Evolutionary conservation across 2,797 vertebrate genomes (phyloP), one percentile per base, ranked within the genome.

Genomic region (Chlorospingus flavigularis): DNA sequence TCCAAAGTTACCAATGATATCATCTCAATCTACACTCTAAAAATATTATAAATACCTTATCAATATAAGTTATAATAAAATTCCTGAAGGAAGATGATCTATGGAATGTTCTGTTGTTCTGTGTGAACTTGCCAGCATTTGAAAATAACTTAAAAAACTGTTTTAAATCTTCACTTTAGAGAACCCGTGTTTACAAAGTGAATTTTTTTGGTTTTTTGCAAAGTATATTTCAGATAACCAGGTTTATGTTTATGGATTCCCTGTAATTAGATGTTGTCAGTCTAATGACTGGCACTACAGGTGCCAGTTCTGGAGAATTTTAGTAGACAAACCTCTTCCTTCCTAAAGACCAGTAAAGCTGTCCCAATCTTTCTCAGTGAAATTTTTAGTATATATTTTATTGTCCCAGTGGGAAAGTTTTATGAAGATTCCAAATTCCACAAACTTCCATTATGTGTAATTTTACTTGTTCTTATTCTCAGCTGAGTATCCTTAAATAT

Each of bases 311-410:
- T 90, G 24, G 43, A 83, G 53, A 24, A 19, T 53, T 47, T 89
- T 58, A 45, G 25, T 28, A 86, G 70, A 84, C 39, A 81, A 66
- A 66, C 73, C 42, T 91, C 78, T 77, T 85, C 15, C 30, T 76
- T 88, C 33, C 86, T 92, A 90, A 87, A 93, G 25, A 21, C 17
- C 26, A 85, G 68, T 86, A 91, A 93, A 95, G 21, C 47, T 86
- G 77, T 82, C 67, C 47, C 28, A 92, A 18, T 54, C 9, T 81
- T 83, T 82, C 84, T 63, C 60, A 71, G 55, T 74, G 39, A 94
- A 92, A 92, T 80, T 88, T 53, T 93, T 66, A 73, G 47, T 67
- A 55, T 83, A 33, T 50, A 40, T 68, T 90, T 78, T 94, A 72
- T 89, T 96, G 48, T 62, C 53, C 57, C 78, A 60, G 20, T 63